phyloP scores from a whole-genome alignment of 2,797 vertebrate genomes.

The Centroberyx gerrardi region DNA sequence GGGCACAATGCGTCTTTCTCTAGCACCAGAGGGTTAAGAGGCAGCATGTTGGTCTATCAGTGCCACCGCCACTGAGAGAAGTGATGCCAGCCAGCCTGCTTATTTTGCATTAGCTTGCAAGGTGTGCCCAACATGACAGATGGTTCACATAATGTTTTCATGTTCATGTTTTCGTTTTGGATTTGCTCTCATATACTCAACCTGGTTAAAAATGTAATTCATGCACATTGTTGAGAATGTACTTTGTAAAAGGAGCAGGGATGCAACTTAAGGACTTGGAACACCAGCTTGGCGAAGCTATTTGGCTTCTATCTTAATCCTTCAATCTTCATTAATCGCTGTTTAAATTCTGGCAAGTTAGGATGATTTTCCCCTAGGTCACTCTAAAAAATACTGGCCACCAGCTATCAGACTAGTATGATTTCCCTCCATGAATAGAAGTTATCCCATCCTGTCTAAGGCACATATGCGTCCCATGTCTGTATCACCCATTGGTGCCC shows the following conservation, averaged over 20 bases:
- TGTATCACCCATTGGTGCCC: constrained; percentile 10
- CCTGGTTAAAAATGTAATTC: background rate
- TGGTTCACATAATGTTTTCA: background rate
- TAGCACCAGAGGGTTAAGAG: constrained; percentile 37
- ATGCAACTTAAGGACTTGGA: background rate
- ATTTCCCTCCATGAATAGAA: background rate
- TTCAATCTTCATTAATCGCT: background rate
- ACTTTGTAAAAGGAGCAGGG: background rate
- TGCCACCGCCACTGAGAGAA: background rate
- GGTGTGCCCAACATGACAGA: background rate
- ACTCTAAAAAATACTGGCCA: background rate
- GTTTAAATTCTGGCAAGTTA: background rate
- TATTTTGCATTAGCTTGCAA: background rate
- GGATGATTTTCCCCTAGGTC: background rate
- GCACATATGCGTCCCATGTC: background rate
- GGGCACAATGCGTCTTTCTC: constrained; percentile 80
- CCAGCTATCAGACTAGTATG: background rate
- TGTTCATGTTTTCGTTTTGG: background rate
- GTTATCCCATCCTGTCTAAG: background rate
- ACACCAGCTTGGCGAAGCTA: background rate
- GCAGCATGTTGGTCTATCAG: constrained; percentile 45
- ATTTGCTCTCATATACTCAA: background rate
- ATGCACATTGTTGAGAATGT: background rate
- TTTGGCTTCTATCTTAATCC: background rate
- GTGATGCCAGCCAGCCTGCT: background rate